Evolutionary conservation across 1,140 invertebrate species (phyloP).

Genomic region (Drosophila subobscura): DNA sequence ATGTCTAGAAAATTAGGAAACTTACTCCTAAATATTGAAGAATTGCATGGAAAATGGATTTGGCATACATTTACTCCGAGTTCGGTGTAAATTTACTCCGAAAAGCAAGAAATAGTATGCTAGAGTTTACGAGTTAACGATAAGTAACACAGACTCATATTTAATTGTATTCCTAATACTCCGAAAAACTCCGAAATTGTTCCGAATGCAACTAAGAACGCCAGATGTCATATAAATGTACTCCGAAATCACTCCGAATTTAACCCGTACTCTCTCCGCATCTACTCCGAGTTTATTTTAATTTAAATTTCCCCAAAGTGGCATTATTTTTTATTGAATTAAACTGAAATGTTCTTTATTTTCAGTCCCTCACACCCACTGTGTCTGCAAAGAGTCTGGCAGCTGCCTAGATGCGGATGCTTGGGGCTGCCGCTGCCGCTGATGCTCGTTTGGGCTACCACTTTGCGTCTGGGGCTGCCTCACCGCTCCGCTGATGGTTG

Average conservation of each 20-base stretch:
- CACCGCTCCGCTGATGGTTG: neutral
- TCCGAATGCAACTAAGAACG: no score
- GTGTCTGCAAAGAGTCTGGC: conserved; percentile 54
- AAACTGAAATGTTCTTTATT: neutral
- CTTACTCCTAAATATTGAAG: neutral
- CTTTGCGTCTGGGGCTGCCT: conserved; percentile 49
- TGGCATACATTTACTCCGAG: no score
- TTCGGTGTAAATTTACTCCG: no score
- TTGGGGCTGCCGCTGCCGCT: conserved; percentile 42
- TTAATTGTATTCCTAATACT: no score
- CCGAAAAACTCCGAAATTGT: no score
- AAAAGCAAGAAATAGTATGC: no score
- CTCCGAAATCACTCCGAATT: no score
- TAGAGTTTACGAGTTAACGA: no score
- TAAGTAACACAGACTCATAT: no score
- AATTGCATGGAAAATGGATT: neutral
- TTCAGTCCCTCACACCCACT: conserved; percentile 12
- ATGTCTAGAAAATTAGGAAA: neutral
- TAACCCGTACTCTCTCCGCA: no score
- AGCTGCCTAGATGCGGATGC: conserved; percentile 65
- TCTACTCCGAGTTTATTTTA: neutral
- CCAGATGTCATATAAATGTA: no score
- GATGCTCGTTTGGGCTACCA: conserved; percentile 54
- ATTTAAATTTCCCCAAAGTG: neutral
- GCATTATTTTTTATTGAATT: neutral